Evolutionary conservation across 2,888 invertebrate species (phyloP).

Genomic region (Lycia hirtaria): DNA sequence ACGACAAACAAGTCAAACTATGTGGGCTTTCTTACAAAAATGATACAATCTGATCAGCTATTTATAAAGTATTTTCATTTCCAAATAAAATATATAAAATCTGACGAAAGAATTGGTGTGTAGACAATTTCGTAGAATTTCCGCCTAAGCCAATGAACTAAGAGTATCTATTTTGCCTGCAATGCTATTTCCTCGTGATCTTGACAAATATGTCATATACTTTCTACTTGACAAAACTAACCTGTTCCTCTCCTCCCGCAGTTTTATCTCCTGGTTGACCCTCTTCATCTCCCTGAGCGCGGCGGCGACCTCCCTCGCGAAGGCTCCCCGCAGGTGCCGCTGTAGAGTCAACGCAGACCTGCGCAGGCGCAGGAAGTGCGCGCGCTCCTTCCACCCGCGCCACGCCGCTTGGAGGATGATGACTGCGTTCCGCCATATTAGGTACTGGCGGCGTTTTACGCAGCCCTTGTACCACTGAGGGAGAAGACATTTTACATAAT

Average conservation of each 20-base stretch:
- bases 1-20: too few relatives aligned
- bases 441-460: constrained; percentile 87
- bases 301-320: constrained; percentile 94
- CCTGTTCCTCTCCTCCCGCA: constrained; percentile 87
- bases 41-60: too few relatives aligned
- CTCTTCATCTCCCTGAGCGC: constrained; percentile 94
- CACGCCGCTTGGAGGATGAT: constrained; percentile 93
- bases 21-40: too few relatives aligned
- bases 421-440: constrained; percentile 87
- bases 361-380: constrained; percentile 92
- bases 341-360: constrained; percentile 94
- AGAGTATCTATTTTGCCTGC: too few relatives aligned
- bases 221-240: constrained; percentile 41
- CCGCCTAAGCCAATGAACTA: too few relatives aligned
- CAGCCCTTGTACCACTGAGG: constrained; percentile 88
- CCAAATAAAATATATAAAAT: too few relatives aligned
- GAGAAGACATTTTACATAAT: neutral
- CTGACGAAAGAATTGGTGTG: too few relatives aligned
- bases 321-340: constrained; percentile 94
- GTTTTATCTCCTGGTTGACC: constrained; percentile 94
- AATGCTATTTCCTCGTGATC: too few relatives aligned
- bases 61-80: too few relatives aligned
- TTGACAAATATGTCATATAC: too few relatives aligned
- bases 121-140: too few relatives aligned
- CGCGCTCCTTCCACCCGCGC: constrained; percentile 93